Evolutionary conservation across 2,797 vertebrate genomes (phyloP).

Genomic region (Ficedula albicollis): DNA sequence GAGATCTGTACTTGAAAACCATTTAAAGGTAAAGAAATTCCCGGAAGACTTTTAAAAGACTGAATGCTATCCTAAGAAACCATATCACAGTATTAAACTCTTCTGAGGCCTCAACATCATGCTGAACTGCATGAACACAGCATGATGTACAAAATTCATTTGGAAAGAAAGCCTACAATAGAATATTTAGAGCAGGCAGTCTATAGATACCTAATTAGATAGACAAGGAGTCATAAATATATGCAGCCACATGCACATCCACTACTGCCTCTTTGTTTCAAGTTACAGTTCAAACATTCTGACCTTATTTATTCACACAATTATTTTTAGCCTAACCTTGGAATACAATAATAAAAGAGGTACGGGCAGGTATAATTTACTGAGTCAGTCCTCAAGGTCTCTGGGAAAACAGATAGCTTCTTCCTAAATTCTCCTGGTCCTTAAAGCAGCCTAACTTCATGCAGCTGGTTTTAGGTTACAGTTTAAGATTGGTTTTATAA

Average conservation of each 20-base stretch:
- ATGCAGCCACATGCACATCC: neutral
- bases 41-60: neutral
- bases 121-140: neutral
- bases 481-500: slow-evolving; percentile 44
- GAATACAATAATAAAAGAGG: neutral
- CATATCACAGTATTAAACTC: neutral
- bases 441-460: slow-evolving; percentile 13
- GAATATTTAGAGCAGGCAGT: neutral
- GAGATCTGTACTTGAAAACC: neutral
- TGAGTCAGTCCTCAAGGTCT: neutral
- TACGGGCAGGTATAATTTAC: neutral
- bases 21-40: neutral
- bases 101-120: neutral
- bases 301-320: neutral
- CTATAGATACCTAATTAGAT: neutral
- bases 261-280: neutral
- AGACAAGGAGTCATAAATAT: neutral
- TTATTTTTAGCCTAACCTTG: neutral
- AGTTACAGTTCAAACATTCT: neutral
- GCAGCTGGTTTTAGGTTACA: neutral
- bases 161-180: neutral
- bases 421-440: neutral
- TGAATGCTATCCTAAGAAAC: neutral
- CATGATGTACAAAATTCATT: neutral
- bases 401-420: neutral